Evolutionary conservation across 2,888 invertebrate genomes (phyloP).

Genomic region (Venusia cambrica): DNA sequence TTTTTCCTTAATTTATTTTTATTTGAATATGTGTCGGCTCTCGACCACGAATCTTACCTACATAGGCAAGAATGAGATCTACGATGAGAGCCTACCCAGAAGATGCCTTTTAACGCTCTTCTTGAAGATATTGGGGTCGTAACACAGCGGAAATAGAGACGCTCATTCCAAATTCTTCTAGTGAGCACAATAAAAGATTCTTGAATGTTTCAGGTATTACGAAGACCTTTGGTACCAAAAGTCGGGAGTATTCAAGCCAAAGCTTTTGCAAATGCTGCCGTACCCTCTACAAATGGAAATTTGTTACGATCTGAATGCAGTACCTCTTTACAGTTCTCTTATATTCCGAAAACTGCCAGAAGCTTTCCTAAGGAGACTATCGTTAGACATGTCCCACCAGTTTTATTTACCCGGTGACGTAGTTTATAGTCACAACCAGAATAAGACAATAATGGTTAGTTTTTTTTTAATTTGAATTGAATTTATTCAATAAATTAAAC

Average conservation of each 20-base stretch:
- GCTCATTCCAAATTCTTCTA: too few relatives aligned
- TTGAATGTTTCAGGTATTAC: constrained; percentile 57
- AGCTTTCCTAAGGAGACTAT: constrained; percentile 73
- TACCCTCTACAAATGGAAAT: constrained; percentile 76
- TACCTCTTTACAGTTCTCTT: constrained; percentile 71
- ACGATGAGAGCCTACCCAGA: too few relatives aligned
- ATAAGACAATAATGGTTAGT: constrained; percentile 76
- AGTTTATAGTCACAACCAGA: constrained; percentile 72
- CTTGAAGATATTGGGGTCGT: background rate
- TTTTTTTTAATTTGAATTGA: too few relatives aligned
- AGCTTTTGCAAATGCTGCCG: constrained; percentile 62
- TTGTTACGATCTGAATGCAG: constrained; percentile 74
- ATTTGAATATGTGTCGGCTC: too few relatives aligned
- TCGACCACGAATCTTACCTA: too few relatives aligned
- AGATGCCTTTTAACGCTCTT: too few relatives aligned
- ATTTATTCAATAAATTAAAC: too few relatives aligned
- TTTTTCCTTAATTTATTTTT: too few relatives aligned
- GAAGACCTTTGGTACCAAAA: constrained; percentile 78
- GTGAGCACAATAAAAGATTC: constrained; percentile 12
- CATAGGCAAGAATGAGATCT: too few relatives aligned
- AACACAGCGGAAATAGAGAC: too few relatives aligned
- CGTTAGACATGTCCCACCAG: constrained; percentile 74
- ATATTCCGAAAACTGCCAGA: constrained; percentile 76
- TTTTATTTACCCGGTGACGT: constrained; percentile 77
- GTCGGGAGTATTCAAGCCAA: constrained; percentile 70